Conservation (phyloP, 1,140 invertebrate genomes). For the Periplaneta americana region DNA sequence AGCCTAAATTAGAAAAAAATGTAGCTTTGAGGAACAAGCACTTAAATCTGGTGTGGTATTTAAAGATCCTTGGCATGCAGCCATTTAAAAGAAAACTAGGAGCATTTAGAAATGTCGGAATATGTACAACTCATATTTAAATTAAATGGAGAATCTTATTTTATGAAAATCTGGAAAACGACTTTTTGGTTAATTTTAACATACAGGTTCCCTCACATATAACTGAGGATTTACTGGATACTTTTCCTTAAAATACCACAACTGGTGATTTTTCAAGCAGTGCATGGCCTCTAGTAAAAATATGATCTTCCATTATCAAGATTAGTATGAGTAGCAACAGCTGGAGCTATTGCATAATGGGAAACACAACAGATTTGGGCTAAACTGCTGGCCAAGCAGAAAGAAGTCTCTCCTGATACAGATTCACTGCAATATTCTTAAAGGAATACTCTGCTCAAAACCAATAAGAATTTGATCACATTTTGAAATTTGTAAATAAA, state of each 20-base stretch:
- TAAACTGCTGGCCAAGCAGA: not conserved
- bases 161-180: too few relatives aligned
- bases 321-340: constrained; percentile 8
- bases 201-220: too few relatives aligned
- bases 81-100: too few relatives aligned
- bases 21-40: too few relatives aligned
- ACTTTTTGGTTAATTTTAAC: too few relatives aligned
- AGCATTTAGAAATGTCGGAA: too few relatives aligned
- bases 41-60: too few relatives aligned
- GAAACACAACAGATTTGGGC: not conserved
- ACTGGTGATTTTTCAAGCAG: constrained; percentile 1
- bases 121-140: too few relatives aligned
- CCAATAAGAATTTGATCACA: not conserved
- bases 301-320: constrained; percentile 6
- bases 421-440: not conserved
- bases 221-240: not conserved
- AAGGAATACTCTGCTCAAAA: constrained; percentile 4
- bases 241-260: not conserved
- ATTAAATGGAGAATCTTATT: too few relatives aligned
- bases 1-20: too few relatives aligned
- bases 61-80: too few relatives aligned
- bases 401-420: not conserved
- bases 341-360: not conserved
- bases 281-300: not conserved
- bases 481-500: constrained; percentile 10